These are phyloP conservation scores for Tineola bisselliella DNA, from an alignment of 2,888 invertebrate species.

Conservation along the genomic window DNA sequence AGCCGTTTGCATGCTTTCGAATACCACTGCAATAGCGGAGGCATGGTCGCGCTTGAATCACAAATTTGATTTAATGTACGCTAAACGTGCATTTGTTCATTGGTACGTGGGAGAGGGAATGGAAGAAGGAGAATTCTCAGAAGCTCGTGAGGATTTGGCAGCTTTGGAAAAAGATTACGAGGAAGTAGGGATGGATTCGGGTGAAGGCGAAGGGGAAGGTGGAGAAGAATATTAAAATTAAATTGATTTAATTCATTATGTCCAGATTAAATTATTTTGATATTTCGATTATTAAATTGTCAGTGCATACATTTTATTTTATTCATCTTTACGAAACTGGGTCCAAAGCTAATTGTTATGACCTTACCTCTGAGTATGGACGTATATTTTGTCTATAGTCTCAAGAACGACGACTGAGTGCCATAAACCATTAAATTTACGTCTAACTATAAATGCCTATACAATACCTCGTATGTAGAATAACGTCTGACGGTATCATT, in stretches of 20 bases:
- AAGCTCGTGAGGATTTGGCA: conserved; percentile 71
- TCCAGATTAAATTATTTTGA: not conserved
- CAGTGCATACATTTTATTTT: not conserved
- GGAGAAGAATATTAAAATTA: conserved; percentile 79
- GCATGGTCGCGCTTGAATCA: conserved; percentile 96
- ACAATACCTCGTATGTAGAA: too few species aligned
- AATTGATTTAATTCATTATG: not conserved
- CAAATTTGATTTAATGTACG: conserved; percentile 96
- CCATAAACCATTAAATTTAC: too few species aligned
- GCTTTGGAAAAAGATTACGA: conserved; percentile 87
- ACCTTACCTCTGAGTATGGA: too few species aligned
- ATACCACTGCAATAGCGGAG: conserved; percentile 97
- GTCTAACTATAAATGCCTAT: too few species aligned
- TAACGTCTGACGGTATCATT: too few species aligned
- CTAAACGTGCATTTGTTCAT: conserved; percentile 95
- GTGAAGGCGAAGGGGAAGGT: conserved; percentile 82
- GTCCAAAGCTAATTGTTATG: too few species aligned
- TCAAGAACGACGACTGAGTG: too few species aligned
- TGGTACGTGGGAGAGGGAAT: conserved; percentile 91
- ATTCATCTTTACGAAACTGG: too few species aligned
- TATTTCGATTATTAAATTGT: not conserved
- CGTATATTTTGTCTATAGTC: too few species aligned
- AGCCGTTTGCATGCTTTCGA: conserved; percentile 96
- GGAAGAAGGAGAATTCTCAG: conserved; percentile 89
- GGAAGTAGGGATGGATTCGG: conserved; percentile 87